Conservation (phyloP, 2,797 vertebrate genomes). For the Aselliscus stoliczkanus region DNA sequence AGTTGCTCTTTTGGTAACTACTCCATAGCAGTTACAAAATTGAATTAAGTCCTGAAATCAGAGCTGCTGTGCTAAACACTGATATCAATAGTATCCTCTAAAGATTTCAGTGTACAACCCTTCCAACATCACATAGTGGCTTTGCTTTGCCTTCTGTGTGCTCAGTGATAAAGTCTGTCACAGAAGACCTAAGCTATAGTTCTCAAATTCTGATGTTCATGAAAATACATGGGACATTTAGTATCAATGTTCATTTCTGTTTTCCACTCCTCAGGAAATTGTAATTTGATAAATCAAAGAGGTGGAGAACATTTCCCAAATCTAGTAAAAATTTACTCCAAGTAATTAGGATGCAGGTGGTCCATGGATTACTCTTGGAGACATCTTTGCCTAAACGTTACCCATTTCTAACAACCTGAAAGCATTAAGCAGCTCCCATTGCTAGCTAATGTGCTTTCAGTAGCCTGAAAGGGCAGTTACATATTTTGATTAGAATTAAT, state of each 20-base stretch:
- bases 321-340: neutral
- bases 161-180: neutral
- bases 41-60: neutral
- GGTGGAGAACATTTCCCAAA: neutral
- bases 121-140: neutral
- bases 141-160: neutral
- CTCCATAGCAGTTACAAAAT: neutral
- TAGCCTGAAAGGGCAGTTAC: neutral
- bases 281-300: neutral
- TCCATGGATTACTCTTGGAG: neutral
- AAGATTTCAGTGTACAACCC: neutral
- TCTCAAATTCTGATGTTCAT: neutral
- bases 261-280: neutral
- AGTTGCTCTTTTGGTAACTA: neutral
- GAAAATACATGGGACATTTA: neutral
- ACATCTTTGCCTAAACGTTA: neutral
- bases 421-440: neutral
- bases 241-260: neutral
- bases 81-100: neutral
- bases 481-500: slow-evolving; percentile 19
- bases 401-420: neutral
- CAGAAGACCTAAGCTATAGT: neutral
- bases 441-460: neutral
- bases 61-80: neutral
- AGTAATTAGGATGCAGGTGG: neutral